phyloP scores from a whole-genome alignment of 2,113 vertebrate species.

The Hydropotes inermis region DNA sequence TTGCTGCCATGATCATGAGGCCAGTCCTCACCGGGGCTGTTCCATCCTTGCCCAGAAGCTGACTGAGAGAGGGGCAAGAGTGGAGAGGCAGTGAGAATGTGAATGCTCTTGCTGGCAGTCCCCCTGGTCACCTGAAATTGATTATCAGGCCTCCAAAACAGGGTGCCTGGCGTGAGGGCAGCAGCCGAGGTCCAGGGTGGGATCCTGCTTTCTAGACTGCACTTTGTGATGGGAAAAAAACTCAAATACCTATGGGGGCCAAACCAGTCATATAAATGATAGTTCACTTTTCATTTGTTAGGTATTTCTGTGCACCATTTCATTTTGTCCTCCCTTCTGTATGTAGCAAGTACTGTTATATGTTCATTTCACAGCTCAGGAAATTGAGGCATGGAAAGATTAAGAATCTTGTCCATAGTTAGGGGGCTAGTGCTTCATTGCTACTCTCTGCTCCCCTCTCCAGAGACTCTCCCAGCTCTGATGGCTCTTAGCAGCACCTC shows the following conservation, averaged over 20 bases:
- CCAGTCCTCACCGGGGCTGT: not conserved
- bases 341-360: not conserved
- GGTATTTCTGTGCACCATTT: not conserved
- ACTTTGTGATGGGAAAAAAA: not conserved
- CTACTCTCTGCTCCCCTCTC: not conserved
- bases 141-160: not conserved
- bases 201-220: not conserved
- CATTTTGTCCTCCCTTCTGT: not conserved
- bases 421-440: not conserved
- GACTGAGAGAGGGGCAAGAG: not conserved
- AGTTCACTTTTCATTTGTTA: not conserved
- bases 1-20: not conserved
- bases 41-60: not conserved
- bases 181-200: not conserved
- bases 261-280: not conserved
- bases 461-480: not conserved
- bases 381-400: not conserved
- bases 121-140: not conserved
- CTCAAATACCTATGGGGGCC: not conserved
- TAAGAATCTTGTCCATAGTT: not conserved
- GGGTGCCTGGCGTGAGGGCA: not conserved
- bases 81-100: not conserved
- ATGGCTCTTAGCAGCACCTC: not conserved
- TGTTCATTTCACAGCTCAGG: not conserved
- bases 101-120: too few species aligned